These are phyloP conservation scores for Magallana angulata DNA, from an alignment of 1,140 invertebrate genomes.

Conservation along the genomic window DNA sequence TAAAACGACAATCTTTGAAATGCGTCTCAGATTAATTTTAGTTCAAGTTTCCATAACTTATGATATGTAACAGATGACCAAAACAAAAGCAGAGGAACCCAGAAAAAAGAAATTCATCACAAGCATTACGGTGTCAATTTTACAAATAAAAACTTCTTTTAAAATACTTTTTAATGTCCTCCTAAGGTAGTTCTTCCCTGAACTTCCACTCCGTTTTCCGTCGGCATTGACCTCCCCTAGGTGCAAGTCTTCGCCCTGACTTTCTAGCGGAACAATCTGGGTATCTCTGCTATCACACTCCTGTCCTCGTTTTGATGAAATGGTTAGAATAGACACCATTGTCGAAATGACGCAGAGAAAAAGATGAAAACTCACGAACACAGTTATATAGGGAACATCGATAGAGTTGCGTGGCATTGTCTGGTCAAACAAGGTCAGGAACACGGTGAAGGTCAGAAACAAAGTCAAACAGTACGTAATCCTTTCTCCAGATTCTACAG, in stretches of 20 bases:
- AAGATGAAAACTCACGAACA: conserved; percentile 8
- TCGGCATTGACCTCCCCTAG: not conserved
- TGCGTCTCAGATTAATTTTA: too few species aligned
- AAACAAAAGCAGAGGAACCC: not conserved
- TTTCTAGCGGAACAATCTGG: not conserved
- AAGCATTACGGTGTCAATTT: conserved; percentile 19
- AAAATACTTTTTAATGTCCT: not conserved
- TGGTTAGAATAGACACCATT: not conserved
- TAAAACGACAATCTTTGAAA: too few species aligned
- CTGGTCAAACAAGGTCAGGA: conserved; percentile 23
- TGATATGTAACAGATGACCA: not conserved
- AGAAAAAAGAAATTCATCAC: conserved; percentile 15
- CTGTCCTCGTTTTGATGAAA: not conserved
- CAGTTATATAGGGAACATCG: conserved; percentile 3
- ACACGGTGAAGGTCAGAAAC: conserved; percentile 18
- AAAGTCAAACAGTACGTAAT: conserved; percentile 15
- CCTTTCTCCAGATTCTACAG: conserved; percentile 1
- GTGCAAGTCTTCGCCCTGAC: not conserved
- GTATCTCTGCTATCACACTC: not conserved
- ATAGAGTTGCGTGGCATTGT: conserved; percentile 35
- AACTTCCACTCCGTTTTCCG: not conserved
- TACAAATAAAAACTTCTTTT: not conserved
- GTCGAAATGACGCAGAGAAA: conserved; percentile 6
- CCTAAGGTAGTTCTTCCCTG: not conserved
- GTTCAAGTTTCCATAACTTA: too few species aligned